phyloP scores from a whole-genome alignment of 2,113 vertebrate species.

The Phalacrocorax brasilianus region DNA sequence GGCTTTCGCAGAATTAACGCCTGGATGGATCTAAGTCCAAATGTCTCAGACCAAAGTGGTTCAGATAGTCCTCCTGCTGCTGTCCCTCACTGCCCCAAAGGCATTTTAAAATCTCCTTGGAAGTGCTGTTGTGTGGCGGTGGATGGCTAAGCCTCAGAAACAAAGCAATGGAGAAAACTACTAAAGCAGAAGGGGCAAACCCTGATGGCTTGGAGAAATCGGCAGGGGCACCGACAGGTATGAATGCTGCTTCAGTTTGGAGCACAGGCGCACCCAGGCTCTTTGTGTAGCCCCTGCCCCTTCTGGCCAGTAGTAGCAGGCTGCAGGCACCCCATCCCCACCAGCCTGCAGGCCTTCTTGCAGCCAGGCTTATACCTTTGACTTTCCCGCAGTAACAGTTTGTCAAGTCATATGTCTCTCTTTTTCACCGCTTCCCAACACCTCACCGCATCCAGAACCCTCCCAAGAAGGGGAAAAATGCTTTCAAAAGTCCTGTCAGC shows the following conservation, averaged over 20 bases:
- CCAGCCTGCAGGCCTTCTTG: not conserved
- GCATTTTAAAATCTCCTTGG: not conserved
- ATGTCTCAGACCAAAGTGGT: not conserved
- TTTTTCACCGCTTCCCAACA: not conserved
- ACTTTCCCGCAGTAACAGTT: not conserved
- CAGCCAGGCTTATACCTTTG: not conserved
- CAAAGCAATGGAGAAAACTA: not conserved
- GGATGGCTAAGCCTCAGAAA: not conserved
- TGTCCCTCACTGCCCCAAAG: not conserved
- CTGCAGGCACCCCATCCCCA: not conserved
- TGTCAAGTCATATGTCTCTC: not conserved
- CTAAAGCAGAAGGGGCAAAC: not conserved
- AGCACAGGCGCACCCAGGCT: not conserved
- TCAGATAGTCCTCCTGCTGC: not conserved
- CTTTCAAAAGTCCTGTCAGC: not conserved
- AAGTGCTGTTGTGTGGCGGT: not conserved
- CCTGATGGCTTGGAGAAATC: not conserved
- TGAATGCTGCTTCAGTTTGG: not conserved
- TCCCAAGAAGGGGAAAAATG: accelerated
- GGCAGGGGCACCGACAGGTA: not conserved
- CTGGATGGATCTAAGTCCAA: conserved; percentile 19
- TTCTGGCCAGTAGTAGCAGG: not conserved
- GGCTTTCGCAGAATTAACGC: conserved; percentile 19
- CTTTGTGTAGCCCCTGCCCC: not conserved
- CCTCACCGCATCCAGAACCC: not conserved